Evolutionary conservation across 2,888 invertebrate species (phyloP), one percentile per base, ranked within the genome.

Genomic region (Apoda limacodes): DNA sequence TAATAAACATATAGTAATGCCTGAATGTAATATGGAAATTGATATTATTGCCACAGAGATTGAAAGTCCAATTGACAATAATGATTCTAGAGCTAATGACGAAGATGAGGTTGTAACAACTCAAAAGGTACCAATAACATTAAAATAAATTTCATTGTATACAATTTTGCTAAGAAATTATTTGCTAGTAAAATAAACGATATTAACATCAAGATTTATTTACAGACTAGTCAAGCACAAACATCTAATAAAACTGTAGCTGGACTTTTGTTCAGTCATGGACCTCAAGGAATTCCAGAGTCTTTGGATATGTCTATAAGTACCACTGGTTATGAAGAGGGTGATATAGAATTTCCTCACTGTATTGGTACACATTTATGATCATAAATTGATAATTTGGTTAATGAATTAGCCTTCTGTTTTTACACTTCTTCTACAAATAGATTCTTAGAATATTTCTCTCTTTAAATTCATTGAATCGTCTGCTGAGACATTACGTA

Each of bases 361-460:
- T 61, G 60, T 35, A 60, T 71, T 43, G 72, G 72, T 69, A 55
- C n/a, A n/a, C n/a, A n/a, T n/a, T n/a, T n/a, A n/a, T n/a, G n/a
- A n/a, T n/a, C n/a, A n/a, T n/a, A n/a, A n/a, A n/a, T n/a, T n/a
- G n/a, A n/a, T n/a, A n/a, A n/a, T n/a, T n/a, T n/a, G n/a, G n/a
- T n/a, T n/a, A n/a, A n/a, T n/a, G n/a, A n/a, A n/a, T n/a, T n/a
- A n/a, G n/a, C n/a, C n/a, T n/a, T n/a, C n/a, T n/a, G n/a, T n/a
- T n/a, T n/a, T n/a, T n/a, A n/a, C n/a, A n/a, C n/a, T n/a, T n/a
- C n/a, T n/a, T n/a, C n/a, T n/a, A n/a, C n/a, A n/a, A n/a, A n/a
- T n/a, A n/a, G n/a, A n/a, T n/a, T n/a, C n/a, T n/a, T n/a, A n/a
- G n/a, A n/a, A n/a, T n/a, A n/a, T n/a, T n/a, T n/a, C n/a, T n/a